A percentile compares a stretch with the other conserved stretches of the same genome.
phyloP scores from a whole-genome alignment of 1,140 invertebrate species.

The Bombus confusus region DNA sequence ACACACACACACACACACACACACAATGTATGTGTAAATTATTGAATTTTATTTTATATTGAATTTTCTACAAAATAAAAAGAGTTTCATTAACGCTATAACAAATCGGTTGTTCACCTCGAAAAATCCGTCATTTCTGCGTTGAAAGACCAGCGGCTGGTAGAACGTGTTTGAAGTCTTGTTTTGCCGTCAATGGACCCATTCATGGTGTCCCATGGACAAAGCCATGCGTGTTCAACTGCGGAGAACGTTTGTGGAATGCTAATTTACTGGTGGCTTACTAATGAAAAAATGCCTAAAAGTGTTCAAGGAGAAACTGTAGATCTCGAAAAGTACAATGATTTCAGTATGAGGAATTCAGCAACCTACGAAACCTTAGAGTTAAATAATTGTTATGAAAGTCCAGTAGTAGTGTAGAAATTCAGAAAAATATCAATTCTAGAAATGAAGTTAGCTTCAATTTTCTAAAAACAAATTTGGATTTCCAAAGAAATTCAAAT shows the following conservation, averaged over 20 bases:
- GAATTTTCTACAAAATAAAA: background rate
- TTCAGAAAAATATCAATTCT: no score
- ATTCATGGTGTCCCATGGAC: conserved; percentile 52
- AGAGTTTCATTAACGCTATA: background rate
- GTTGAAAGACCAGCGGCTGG: conserved; percentile 19
- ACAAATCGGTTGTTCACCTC: background rate
- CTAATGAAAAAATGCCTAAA: background rate
- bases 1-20: fast-evolving
- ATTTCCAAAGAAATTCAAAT: no score
- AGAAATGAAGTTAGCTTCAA: no score
- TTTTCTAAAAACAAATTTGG: no score
- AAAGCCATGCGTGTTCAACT: conserved; percentile 26
- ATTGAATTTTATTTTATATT: no score
- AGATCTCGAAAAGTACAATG: no score
- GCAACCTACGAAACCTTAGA: no score
- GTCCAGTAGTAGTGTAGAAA: no score
- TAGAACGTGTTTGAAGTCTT: conserved; percentile 35
- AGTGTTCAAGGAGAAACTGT: no score
- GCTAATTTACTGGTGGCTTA: background rate
- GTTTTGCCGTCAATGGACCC: conserved; percentile 48
- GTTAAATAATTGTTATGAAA: no score
- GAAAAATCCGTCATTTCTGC: conserved; percentile 29
- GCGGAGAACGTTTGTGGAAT: background rate
- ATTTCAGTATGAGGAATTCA: no score
- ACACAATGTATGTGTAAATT: fast-evolving